These are phyloP conservation scores for Apolygus lucorum DNA, from an alignment of 1,140 invertebrate genomes.

Conservation along the genomic window DNA sequence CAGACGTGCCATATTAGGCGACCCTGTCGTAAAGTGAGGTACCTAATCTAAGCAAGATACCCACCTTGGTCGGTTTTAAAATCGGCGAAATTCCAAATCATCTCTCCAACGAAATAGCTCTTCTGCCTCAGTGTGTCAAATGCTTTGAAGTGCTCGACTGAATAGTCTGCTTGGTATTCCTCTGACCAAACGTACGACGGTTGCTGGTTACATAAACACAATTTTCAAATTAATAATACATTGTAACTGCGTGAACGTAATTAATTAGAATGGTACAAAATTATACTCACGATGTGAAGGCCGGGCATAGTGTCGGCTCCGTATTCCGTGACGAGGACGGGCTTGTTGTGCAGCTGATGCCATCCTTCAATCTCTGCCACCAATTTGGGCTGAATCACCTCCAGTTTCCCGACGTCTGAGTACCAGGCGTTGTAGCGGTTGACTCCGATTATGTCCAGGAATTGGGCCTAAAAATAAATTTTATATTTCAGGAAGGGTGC, in stretches of 20 bases:
- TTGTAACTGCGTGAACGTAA: too few species aligned
- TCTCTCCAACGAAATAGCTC: slow-evolving; percentile 86
- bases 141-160: slow-evolving; percentile 78
- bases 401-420: slow-evolving; percentile 64
- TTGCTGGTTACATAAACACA: too few species aligned
- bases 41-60: too few species aligned
- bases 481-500: too few species aligned
- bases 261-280: too few species aligned
- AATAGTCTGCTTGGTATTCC: slow-evolving; percentile 80
- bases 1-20: too few species aligned
- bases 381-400: slow-evolving; percentile 63
- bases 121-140: slow-evolving; percentile 72
- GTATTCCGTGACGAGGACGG: slow-evolving; percentile 89
- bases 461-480: slow-evolving; percentile 51
- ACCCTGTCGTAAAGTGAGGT: too few species aligned
- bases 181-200: slow-evolving; percentile 86
- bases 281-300: slow-evolving; percentile 58
- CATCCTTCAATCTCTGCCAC: slow-evolving; percentile 68
- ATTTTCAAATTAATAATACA: too few species aligned
- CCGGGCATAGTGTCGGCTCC: slow-evolving; percentile 88
- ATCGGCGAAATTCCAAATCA: slow-evolving; percentile 96
- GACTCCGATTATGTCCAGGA: slow-evolving; percentile 84
- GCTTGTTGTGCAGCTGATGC: slow-evolving; percentile 75
- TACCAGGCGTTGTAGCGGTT: slow-evolving; percentile 97
- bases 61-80: slow-evolving; percentile 69